These are phyloP conservation scores for Sebastolobus altivelis DNA, from an alignment of 2,797 vertebrate genomes.

Conservation along the genomic window DNA sequence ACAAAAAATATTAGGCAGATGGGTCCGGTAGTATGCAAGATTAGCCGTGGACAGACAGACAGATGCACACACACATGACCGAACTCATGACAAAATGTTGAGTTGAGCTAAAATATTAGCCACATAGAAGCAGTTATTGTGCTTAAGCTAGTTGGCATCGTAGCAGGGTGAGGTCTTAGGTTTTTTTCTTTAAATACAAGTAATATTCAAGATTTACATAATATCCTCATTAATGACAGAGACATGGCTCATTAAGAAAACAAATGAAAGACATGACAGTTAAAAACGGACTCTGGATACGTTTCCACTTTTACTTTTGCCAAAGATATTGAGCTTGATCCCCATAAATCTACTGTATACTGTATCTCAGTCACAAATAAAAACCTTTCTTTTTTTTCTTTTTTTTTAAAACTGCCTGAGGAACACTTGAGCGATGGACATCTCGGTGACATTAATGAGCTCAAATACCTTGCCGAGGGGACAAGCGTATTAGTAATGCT, in stretches of 20 bases:
- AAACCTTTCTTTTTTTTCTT: background rate
- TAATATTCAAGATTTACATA: conserved; percentile 26
- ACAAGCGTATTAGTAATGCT: conserved; percentile 27
- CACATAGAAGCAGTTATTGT: background rate
- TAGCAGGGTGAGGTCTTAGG: background rate
- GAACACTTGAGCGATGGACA: conserved; percentile 15
- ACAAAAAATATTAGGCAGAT: no score
- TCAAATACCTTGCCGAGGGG: conserved; percentile 37
- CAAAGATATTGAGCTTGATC: background rate
- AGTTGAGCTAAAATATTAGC: background rate
- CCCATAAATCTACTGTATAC: background rate
- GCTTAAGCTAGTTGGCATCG: background rate
- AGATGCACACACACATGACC: background rate
- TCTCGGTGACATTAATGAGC: conserved; percentile 43
- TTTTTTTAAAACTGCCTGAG: background rate
- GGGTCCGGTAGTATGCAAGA: no score
- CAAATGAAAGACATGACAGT: conserved; percentile 10
- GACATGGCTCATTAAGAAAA: conserved; percentile 39
- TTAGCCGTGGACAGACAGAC: no score
- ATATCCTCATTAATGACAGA: conserved; percentile 14
- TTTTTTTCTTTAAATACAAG: conserved; percentile 1
- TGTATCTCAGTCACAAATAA: background rate
- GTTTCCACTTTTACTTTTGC: conserved; percentile 12
- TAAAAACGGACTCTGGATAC: conserved; percentile 24
- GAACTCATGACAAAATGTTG: background rate